These are phyloP conservation scores for Nemoura dubitans DNA, from an alignment of 2,888 invertebrate genomes.

Conservation along the genomic window DNA sequence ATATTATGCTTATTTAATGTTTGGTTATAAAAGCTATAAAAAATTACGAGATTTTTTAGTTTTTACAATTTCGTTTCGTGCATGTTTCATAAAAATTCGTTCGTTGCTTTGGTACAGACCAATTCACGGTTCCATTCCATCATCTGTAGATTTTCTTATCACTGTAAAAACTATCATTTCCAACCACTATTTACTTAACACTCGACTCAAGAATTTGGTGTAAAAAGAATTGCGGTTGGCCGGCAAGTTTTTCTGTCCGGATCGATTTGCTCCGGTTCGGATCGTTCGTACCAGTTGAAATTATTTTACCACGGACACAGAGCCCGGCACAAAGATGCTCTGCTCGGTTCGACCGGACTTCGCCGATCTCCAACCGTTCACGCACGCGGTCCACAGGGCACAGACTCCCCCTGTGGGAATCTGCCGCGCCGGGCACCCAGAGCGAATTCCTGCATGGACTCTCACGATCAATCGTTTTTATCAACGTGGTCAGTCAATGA, in stretches of 20 bases:
- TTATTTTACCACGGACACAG: slow-evolving; percentile 21
- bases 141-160: not conserved
- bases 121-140: not conserved
- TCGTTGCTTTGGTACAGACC: not conserved
- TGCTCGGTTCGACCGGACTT: no score
- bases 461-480: no score
- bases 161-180: slow-evolving; percentile 17
- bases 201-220: not conserved
- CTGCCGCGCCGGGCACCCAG: not conserved
- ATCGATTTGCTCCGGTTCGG: not conserved
- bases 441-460: not conserved
- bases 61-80: not conserved
- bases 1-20: not conserved
- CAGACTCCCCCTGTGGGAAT: not conserved
- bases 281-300: not conserved
- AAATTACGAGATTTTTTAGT: not conserved
- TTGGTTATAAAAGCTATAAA: not conserved
- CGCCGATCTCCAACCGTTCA: not conserved
- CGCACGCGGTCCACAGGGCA: not conserved
- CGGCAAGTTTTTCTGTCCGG: not conserved
- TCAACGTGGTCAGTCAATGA: no score
- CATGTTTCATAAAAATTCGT: not conserved
- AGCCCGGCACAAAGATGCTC: not conserved
- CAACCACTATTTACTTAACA: slow-evolving; percentile 26
- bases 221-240: slow-evolving; percentile 27